Base-by-base conservation (phyloP, 1,140 invertebrate species). In the Apis dorsata region DNA sequence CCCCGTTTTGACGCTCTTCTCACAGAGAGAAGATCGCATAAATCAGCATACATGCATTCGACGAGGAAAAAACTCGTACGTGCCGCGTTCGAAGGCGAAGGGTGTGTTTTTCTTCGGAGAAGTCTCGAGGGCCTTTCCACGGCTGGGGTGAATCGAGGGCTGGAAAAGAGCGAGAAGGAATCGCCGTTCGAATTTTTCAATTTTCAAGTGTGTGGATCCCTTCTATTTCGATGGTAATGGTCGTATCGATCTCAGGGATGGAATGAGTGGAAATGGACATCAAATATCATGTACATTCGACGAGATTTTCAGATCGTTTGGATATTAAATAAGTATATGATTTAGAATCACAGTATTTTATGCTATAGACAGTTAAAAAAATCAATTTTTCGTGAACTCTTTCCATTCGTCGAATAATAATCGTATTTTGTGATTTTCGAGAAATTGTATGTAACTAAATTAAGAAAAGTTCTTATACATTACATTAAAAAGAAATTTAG, bases 11-110 rank as follows among this genome's bases (percentile, higher is more conserved):
- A 78, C 86, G 78, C 77, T 81, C 80, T 86, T 89, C 87, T 89
- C 86, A 86, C 90, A 28, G 66, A 88, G 88, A 15, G 79, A 91
- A 91, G 90, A 89, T 83, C 90, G 91, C 91, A 93, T 93, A 93
- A 93, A 93, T 93, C 90, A 92, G 91, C 92, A 93, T 93, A 92
- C 87, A 92, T 93, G 89, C 90, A 91, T 92, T 89, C 85, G 90
- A 84, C 89, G 89, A 90, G 90, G 90, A 90, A 90, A 92, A 92
- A 91, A 91, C 91, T 91, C 90, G 86, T 90, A 91, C 87, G 90
- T 87, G 88, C 85, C 85, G 88, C 86, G 73, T 68, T 60, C 49
- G 81, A 79, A 88, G 80, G 82, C 86, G 79, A 87, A 86, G 84
- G 68, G 44, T 79, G 76, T 86, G 85, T 85, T 89, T 88, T 90